Conservation (phyloP, 2,113 vertebrate species). For the Phalacrocorax pelagicus region DNA sequence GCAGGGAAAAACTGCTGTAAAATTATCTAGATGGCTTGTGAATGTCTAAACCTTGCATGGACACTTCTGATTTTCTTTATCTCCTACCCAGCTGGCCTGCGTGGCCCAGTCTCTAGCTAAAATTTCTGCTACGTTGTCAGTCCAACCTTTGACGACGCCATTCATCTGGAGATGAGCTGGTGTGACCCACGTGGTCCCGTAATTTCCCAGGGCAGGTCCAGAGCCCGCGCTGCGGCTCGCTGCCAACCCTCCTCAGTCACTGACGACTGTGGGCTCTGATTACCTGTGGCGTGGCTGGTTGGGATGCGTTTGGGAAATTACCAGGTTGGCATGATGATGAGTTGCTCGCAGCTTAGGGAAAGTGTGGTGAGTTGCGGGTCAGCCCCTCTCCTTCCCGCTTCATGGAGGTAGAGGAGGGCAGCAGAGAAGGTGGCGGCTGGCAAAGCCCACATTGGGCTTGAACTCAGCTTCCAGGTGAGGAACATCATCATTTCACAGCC, state of each 20-base stretch:
- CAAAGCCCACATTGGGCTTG: background rate
- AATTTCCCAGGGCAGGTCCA: background rate
- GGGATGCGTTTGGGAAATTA: background rate
- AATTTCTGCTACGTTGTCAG: background rate
- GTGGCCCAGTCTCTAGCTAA: background rate
- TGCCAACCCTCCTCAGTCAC: background rate
- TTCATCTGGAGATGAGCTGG: background rate
- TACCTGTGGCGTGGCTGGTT: background rate
- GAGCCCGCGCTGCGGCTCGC: accelerated
- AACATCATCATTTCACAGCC: background rate
- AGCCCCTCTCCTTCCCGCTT: background rate
- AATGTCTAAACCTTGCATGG: background rate
- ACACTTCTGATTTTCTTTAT: background rate
- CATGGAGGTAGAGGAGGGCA: background rate
- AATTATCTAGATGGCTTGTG: background rate
- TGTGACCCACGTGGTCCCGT: accelerated
- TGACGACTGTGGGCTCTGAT: background rate
- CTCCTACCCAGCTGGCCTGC: background rate
- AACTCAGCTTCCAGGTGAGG: background rate
- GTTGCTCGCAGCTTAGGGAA: background rate
- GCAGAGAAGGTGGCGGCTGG: background rate
- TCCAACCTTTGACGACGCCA: background rate
- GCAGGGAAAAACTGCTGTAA: background rate
- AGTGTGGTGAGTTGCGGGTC: background rate
- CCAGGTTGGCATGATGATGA: background rate